phyloP scores from a whole-genome alignment of 2,113 vertebrate genomes.

The Periophthalmodon schlosseri region DNA sequence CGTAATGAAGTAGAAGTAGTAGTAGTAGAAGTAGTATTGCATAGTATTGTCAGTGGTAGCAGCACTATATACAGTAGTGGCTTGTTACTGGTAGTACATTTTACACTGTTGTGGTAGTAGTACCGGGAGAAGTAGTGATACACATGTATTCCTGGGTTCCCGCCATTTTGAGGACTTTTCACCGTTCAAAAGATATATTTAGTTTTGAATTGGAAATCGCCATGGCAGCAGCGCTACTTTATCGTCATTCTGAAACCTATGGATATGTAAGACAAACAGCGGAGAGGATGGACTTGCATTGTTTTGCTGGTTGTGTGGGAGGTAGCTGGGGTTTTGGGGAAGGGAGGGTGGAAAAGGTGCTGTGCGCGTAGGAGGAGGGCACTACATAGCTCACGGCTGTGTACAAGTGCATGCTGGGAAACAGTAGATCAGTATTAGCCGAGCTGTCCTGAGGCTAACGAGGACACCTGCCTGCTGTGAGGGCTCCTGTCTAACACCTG shows the following conservation, averaged over 20 bases:
- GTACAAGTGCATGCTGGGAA: conserved; percentile 35
- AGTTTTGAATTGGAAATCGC: no score
- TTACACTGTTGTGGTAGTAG: background rate
- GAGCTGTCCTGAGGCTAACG: conserved; percentile 54
- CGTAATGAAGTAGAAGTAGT: background rate
- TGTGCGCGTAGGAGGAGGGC: conserved; percentile 26
- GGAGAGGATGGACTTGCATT: conserved; percentile 18
- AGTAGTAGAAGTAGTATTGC: background rate
- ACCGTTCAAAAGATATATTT: no score
- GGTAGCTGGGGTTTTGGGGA: conserved; percentile 18
- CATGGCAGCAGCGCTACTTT: no score
- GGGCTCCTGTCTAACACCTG: conserved; percentile 32
- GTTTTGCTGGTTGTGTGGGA: conserved; percentile 8
- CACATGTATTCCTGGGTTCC: conserved; percentile 8
- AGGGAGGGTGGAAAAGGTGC: conserved; percentile 7
- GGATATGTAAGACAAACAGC: background rate
- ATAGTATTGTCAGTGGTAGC: background rate
- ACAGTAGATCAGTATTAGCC: conserved; percentile 45
- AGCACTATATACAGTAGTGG: background rate
- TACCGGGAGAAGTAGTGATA: background rate
- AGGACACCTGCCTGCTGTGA: conserved; percentile 40
- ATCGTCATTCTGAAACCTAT: no score
- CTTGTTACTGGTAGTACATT: background rate
- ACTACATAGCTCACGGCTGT: conserved; percentile 42
- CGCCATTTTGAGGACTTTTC: no score